Evolutionary conservation across 2,888 invertebrate genomes (phyloP).

Genomic region (Andrena minutula): DNA sequence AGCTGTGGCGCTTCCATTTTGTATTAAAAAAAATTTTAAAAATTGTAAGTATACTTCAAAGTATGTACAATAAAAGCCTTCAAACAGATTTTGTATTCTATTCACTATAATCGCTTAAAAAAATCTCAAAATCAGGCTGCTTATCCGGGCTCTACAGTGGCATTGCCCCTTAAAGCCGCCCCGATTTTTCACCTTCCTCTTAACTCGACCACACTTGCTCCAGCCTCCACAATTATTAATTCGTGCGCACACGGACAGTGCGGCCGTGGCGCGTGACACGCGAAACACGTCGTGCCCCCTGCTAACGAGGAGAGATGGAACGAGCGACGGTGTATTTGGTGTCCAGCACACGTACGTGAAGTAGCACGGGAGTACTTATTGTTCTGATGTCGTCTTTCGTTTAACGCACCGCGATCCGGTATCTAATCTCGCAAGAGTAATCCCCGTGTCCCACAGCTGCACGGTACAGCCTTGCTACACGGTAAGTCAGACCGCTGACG

Average conservation of each 20-base stretch:
- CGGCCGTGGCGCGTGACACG: slow-evolving; percentile 38
- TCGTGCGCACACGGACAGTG: slow-evolving; percentile 34
- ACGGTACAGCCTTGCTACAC: slow-evolving; percentile 45
- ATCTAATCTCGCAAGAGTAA: slow-evolving; percentile 68
- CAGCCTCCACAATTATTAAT: slow-evolving; percentile 48
- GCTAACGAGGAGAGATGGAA: slow-evolving; percentile 57
- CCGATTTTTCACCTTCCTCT: slow-evolving; percentile 6
- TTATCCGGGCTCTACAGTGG: no score
- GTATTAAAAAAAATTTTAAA: no score
- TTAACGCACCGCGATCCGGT: slow-evolving; percentile 59
- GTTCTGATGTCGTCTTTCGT: slow-evolving; percentile 65
- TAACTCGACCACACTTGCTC: neutral
- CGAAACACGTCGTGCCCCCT: slow-evolving; percentile 39
- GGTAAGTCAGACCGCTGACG: slow-evolving; percentile 58
- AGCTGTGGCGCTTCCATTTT: no score
- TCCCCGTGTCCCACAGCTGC: slow-evolving; percentile 49
- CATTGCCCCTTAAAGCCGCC: no score
- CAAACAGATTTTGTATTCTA: no score
- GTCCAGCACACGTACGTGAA: slow-evolving; percentile 56
- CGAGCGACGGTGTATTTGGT: slow-evolving; percentile 38
- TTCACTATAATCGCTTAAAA: no score
- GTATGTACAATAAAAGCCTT: no score
- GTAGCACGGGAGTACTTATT: slow-evolving; percentile 55
- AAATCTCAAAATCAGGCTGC: no score
- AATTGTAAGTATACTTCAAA: no score